These are phyloP conservation scores for Ochropacha duplaris DNA, from an alignment of 2,888 invertebrate genomes.

Conservation along the genomic window DNA sequence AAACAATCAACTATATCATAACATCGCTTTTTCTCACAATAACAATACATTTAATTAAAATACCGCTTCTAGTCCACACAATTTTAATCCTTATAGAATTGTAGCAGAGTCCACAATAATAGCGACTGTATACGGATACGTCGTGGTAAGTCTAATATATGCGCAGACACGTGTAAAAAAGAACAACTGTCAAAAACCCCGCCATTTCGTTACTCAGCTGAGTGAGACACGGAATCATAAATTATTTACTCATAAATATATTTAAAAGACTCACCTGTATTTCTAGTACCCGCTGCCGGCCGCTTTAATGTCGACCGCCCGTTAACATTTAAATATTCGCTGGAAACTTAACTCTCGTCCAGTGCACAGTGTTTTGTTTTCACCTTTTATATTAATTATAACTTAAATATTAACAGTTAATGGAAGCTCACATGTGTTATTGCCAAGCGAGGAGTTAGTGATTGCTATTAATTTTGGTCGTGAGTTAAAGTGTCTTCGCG, in stretches of 20 bases:
- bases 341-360: slow-evolving; percentile 28
- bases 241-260: slow-evolving; percentile 4
- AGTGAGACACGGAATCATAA: slow-evolving; percentile 19
- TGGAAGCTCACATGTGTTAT: slow-evolving; percentile 67
- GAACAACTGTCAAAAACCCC: slow-evolving; percentile 47
- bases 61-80: neutral
- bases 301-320: slow-evolving; percentile 36
- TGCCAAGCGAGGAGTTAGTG: slow-evolving; percentile 59
- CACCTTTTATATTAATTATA: slow-evolving; percentile 62
- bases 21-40: slow-evolving; percentile 17
- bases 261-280: slow-evolving; percentile 57
- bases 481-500: slow-evolving; percentile 47
- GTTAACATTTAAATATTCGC: slow-evolving; percentile 46
- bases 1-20: slow-evolving; percentile 24
- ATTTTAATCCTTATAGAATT: neutral
- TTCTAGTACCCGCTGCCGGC: slow-evolving; percentile 36
- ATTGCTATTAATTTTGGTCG: slow-evolving; percentile 19
- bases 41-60: slow-evolving; percentile 15
- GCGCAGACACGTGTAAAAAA: slow-evolving; percentile 49
- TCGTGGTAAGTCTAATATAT: slow-evolving; percentile 52
- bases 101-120: slow-evolving; percentile 6
- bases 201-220: slow-evolving; percentile 28
- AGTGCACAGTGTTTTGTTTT: slow-evolving; percentile 56
- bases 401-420: slow-evolving; percentile 49
- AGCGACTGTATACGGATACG: slow-evolving; percentile 26